Base-by-base conservation (phyloP, 2,888 invertebrate genomes). In the Nezara viridula region DNA sequence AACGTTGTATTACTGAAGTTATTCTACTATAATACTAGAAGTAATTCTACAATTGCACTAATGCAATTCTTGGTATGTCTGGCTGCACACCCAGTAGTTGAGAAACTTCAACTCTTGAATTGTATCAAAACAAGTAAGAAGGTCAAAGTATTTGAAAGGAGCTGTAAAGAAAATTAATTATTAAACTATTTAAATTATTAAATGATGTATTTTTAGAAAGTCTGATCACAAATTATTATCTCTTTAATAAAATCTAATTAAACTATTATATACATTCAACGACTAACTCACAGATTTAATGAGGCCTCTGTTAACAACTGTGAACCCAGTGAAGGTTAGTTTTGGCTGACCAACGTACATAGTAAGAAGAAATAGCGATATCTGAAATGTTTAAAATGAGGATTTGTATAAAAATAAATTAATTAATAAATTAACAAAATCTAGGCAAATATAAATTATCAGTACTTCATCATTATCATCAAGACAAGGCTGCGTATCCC, bases 81-180 rank as follows among this genome's bases (percentile, higher is more conserved):
- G 24, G 10, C 37, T 73, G 0, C 37, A 73, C 1, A 44, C 7
- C 21, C 60, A 12, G 14, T 27, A 16, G 3, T 60, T 60, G 66
- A 73, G 19, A 19, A 37, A 0, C 47, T 14, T 81, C 81, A 81
- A 47, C 44, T n/a, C n/a, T 81, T 81, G 81, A 81, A 81, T 81
- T 81, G 81, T 12, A 81, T 44, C 24, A 81, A n/a, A 24, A 81
- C 81, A n/a, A 81, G 44, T 10, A 81, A n/a, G 44, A 81, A 81
- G 44, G 81, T 81, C 81, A 81, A 44, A 1, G 44, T 81, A 44
- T 81, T 24, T 1, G 44, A 37, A n/a, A 81, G 24, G n/a, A 81
- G 81, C 81, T 81, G 81, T n/a, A 81, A 81, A 81, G 16, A 81
- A 24, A 81, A 81, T 44, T 0, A 6, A 81, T 0, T 19, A 73